phyloP scores from a whole-genome alignment of 2,888 invertebrate genomes.

The Drosophila barbarae region DNA sequence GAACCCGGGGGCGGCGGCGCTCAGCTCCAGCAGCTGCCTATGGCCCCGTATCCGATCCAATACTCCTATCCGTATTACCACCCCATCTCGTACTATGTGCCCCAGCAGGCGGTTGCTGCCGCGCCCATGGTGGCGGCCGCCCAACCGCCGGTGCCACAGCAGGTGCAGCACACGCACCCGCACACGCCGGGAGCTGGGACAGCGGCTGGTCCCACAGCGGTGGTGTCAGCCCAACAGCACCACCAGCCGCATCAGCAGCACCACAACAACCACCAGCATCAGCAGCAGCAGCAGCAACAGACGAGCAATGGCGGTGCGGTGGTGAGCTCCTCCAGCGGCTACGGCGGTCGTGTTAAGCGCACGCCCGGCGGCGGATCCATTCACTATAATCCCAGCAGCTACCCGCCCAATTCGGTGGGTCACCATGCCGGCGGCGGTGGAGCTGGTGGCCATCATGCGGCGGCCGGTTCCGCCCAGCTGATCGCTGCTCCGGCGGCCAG shows the following conservation, averaged over 20 bases:
- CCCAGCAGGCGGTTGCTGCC: conserved; percentile 77
- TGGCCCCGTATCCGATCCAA: conserved; percentile 79
- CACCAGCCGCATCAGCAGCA: conserved; percentile 45
- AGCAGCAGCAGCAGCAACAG: conserved; percentile 36
- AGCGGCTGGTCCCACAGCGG: conserved; percentile 74
- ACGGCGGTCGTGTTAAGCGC: conserved; percentile 75
- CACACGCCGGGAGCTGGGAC: conserved; percentile 62
- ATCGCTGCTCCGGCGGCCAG: conserved; percentile 59
- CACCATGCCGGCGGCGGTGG: conserved; percentile 16
- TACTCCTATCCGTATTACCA: conserved; percentile 80
- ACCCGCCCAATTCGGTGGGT: conserved; percentile 43
- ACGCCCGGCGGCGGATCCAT: conserved; percentile 67
- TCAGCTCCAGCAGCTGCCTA: conserved; percentile 79
- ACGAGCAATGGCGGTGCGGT: conserved; percentile 29
- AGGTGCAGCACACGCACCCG: conserved; percentile 28
- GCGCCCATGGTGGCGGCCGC: conserved; percentile 69
- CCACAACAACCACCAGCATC: conserved; percentile 35
- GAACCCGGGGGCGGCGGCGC: conserved; percentile 76
- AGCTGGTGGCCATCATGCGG: conserved; percentile 53
- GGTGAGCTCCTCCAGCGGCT: conserved; percentile 42
- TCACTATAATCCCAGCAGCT: conserved; percentile 65
- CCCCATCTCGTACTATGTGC: conserved; percentile 80
- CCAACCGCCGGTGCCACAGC: conserved; percentile 33
- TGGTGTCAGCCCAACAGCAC: conserved; percentile 35
- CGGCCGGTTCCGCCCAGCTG: conserved; percentile 54